Base-by-base conservation (phyloP, 53 echinoderm and acorn worm genomes). In the Echinarachnius parma region DNA sequence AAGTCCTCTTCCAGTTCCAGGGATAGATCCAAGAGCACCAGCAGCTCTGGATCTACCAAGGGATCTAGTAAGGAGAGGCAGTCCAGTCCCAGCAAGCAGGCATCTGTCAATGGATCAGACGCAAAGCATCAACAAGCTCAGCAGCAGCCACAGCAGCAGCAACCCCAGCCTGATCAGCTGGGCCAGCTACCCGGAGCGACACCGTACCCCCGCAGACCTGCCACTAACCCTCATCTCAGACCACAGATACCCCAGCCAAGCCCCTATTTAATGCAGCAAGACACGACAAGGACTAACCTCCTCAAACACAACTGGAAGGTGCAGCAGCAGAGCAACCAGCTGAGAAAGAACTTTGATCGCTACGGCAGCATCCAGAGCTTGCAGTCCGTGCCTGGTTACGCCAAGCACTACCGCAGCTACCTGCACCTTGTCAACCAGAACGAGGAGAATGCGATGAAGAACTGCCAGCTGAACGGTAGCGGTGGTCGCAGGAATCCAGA, bases 331-430 rank as follows among this genome's bases (percentile, higher is more conserved):
- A 85, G 87, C 35, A 67, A 53, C 31, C 82, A 88, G 65, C 87
- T 98, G 44, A 85, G 83, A 59, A 72, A 80, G 42, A 91, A 83
- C 58, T 67, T 98, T 55, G 92, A 92, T 57, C 66, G 80, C 0
- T 84, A 83, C 46, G 84, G 88, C 11, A 78, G 80, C 61, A 81
- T 84, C 78, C 92, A 89, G 78, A 87, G 87, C 59, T 82, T 91
- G 23, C 82, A 86, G 87, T 90, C 89, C 28, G 83, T 98, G 27
- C 98, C 98, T 33, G 85, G 79, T 36, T 89, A 98, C 45, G 98
- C 98, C 59, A 91, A 91, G 48, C 98, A 98, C 75, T 98, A 98
- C 55, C 85, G 90, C 39, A 91, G 91, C 72, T 98, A 98, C 75
- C 70, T 98, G 59, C 98, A 98, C 48, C 86, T 98, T 15, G 86